Evolutionary conservation across 2,113 vertebrate genomes (phyloP).

Genomic region (Sander lucioperca): DNA sequence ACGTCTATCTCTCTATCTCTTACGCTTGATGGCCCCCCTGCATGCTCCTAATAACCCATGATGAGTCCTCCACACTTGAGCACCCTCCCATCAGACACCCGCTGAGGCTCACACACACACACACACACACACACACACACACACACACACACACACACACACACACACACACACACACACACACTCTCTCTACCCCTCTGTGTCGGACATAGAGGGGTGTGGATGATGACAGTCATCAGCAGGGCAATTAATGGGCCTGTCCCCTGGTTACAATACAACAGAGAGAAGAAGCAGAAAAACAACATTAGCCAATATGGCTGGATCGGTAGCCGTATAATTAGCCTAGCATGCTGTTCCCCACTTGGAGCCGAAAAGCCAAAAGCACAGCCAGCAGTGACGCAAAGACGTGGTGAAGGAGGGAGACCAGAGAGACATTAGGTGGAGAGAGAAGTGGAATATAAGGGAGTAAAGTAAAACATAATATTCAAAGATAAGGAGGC

Average conservation of each 20-base stretch:
- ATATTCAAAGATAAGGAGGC: constrained; percentile 21
- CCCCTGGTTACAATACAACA: constrained; percentile 55
- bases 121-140: constrained; percentile 50
- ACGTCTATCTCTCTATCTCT: constrained; percentile 54
- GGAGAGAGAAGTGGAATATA: background rate
- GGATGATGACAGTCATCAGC: constrained; percentile 74
- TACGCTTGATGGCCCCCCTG: constrained; percentile 75
- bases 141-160: constrained; percentile 22
- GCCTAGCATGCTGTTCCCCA: constrained; percentile 42
- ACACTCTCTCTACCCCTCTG: constrained; percentile 24
- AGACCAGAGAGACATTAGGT: constrained; percentile 13
- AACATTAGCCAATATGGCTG: constrained; percentile 60
- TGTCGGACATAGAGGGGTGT: constrained; percentile 54
- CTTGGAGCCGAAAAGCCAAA: constrained; percentile 38
- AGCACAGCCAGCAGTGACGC: constrained; percentile 18
- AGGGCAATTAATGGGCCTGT: constrained; percentile 67
- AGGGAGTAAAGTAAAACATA: constrained; percentile 1
- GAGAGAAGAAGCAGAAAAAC: constrained; percentile 42
- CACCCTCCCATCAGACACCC: constrained; percentile 84
- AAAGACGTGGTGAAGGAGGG: background rate
- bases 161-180: constrained; percentile 44
- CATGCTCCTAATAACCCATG: constrained; percentile 84
- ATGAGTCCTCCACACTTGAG: constrained; percentile 86
- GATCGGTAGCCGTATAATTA: constrained; percentile 61
- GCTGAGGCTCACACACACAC: constrained; percentile 63